Conservation (phyloP, 2,113 vertebrate genomes). For the Puma concolor region DNA sequence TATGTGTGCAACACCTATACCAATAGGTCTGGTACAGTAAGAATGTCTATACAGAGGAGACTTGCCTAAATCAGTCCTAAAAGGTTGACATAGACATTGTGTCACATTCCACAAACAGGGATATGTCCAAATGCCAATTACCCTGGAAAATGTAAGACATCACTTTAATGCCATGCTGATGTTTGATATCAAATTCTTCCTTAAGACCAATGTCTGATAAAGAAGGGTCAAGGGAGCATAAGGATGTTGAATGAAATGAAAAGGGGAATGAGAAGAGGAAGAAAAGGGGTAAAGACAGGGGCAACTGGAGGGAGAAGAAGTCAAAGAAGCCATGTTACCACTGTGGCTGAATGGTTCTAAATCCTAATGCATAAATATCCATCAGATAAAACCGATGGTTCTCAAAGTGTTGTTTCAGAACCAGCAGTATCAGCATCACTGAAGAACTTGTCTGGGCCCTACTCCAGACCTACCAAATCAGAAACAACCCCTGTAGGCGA, state of each 20-base stretch:
- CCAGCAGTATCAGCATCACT: neutral
- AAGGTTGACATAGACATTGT: neutral
- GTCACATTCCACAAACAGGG: neutral
- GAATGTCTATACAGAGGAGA: neutral
- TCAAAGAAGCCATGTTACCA: neutral
- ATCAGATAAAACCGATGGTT: neutral
- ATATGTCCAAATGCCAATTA: neutral
- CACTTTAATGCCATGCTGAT: neutral
- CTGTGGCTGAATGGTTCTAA: neutral
- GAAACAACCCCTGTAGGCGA: neutral
- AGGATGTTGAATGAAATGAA: neutral
- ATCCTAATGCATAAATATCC: neutral
- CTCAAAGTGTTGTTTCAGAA: constrained; percentile 6
- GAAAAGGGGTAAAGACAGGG: neutral
- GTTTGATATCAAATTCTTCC: neutral
- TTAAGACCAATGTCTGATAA: neutral
- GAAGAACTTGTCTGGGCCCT: neutral
- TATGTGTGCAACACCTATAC: neutral
- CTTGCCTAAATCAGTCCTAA: neutral
- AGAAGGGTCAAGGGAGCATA: neutral
- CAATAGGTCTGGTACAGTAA: neutral
- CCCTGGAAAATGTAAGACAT: neutral
- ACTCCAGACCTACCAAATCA: neutral
- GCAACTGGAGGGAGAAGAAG: neutral
- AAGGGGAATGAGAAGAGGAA: neutral